Conservation (phyloP, 1,140 invertebrate species). For the Lordiphosa collinella region DNA sequence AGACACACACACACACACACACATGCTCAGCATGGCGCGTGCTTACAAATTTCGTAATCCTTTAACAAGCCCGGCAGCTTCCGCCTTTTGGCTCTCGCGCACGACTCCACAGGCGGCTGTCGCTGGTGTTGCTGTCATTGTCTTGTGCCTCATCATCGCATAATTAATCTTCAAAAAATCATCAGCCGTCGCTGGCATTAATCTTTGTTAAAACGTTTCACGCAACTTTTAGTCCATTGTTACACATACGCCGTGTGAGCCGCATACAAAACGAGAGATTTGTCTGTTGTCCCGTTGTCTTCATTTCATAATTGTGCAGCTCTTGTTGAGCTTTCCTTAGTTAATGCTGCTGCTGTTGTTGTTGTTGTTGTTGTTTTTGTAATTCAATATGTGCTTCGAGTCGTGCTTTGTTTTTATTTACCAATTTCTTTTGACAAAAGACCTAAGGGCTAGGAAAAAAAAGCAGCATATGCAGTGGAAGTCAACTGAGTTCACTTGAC, state of each 20-base stretch:
- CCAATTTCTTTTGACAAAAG: constrained; percentile 60
- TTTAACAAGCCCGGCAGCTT: constrained; percentile 68
- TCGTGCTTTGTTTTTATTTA: constrained; percentile 73
- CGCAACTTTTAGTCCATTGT: constrained; percentile 78
- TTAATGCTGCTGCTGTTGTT: no score
- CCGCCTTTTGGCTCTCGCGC: constrained; percentile 45
- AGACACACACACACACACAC: constrained; percentile 1
- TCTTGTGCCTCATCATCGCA: constrained; percentile 77
- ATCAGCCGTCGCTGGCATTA: constrained; percentile 77
- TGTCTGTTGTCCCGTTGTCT: constrained; percentile 6
- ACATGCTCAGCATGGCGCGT: constrained; percentile 40
- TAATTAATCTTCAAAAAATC: constrained; percentile 79
- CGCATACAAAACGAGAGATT: constrained; percentile 7
- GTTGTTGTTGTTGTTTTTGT: constrained; percentile 20
- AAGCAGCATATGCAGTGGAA: constrained; percentile 50
- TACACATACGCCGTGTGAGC: constrained; percentile 52
- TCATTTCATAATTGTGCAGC: constrained; percentile 58
- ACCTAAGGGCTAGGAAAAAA: constrained; percentile 50
- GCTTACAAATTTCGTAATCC: constrained; percentile 78
- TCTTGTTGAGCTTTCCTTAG: constrained; percentile 9
- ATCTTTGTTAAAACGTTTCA: constrained; percentile 79
- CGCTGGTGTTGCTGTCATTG: constrained; percentile 52
- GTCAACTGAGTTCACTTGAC: constrained; percentile 71
- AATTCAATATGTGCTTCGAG: constrained; percentile 62
- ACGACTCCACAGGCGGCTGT: constrained; percentile 33